phyloP scores from a whole-genome alignment of 2,797 vertebrate species.

The Kryptolebias ocellatus region DNA sequence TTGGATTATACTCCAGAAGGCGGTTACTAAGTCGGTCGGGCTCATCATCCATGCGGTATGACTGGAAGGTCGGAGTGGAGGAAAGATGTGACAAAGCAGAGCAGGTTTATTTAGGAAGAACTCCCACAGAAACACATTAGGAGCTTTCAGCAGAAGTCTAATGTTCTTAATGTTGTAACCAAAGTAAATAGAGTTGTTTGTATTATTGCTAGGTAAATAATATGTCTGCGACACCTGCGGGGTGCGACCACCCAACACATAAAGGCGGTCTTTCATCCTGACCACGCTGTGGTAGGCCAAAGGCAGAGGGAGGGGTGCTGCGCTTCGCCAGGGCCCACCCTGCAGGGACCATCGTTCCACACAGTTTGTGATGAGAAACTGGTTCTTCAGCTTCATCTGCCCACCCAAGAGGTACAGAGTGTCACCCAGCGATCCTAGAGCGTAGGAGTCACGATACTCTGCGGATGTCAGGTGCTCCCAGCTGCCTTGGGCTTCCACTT shows the following conservation, averaged over 20 bases:
- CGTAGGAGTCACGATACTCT: constrained; percentile 93
- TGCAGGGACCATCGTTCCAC: constrained; percentile 91
- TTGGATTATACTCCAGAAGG: constrained; percentile 89
- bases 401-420: constrained; percentile 93
- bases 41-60: constrained; percentile 92
- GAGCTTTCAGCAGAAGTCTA: background rate
- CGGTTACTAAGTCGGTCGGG: constrained; percentile 95
- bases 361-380: constrained; percentile 91
- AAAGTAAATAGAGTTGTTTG: background rate
- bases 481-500: constrained; percentile 87
- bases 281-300: constrained; percentile 90
- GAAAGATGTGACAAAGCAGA: constrained; percentile 53
- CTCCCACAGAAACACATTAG: constrained; percentile 4
- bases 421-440: constrained; percentile 84
- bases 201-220: background rate
- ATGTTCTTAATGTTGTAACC: constrained; percentile 1
- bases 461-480: constrained; percentile 91
- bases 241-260: constrained; percentile 93
- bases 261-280: constrained; percentile 87
- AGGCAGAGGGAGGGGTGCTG: constrained; percentile 88
- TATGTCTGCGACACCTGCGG: constrained; percentile 87
- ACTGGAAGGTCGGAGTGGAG: constrained; percentile 61
- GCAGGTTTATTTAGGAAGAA: constrained; percentile 55
- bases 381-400: constrained; percentile 94
- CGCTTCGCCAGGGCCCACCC: constrained; percentile 88